phyloP scores from a whole-genome alignment of 53 echinoderm and acorn worm species.

The Actinopyga echinites region DNA sequence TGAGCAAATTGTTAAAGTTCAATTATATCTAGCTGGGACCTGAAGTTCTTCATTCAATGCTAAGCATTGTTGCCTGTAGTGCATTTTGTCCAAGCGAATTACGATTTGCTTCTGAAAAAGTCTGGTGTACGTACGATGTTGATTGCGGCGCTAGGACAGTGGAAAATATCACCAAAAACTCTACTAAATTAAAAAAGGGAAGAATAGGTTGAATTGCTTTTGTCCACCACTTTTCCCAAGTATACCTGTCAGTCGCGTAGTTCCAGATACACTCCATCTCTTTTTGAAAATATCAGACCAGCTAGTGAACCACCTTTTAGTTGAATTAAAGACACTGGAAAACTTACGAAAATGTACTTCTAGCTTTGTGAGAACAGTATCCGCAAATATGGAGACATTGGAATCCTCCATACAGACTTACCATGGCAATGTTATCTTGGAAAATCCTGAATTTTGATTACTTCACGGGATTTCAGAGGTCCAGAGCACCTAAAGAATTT shows the following conservation, averaged over 20 bases:
- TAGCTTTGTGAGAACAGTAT: background rate
- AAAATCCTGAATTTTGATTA: background rate
- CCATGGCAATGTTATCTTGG: conserved; percentile 28
- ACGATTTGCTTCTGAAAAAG: conserved; percentile 18
- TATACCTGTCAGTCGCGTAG: conserved; percentile 2
- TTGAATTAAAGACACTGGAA: background rate
- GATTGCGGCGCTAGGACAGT: conserved; percentile 5
- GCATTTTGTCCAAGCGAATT: conserved; percentile 30
- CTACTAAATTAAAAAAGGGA: background rate
- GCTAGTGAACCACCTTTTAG: background rate
- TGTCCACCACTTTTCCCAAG: background rate
- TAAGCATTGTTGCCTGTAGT: conserved; percentile 28
- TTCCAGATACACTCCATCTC: conserved; percentile 1
- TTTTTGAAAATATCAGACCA: conserved; percentile 24
- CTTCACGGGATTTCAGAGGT: conserved; percentile 19
- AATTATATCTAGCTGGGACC: conserved; percentile 22
- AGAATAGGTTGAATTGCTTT: background rate
- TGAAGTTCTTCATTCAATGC: conserved; percentile 32
- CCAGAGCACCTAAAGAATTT: conserved; percentile 22
- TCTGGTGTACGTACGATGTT: conserved; percentile 27
- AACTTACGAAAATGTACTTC: conserved; percentile 10
- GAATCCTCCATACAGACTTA: background rate
- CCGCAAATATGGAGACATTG: background rate
- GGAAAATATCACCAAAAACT: background rate
- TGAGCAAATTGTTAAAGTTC: background rate